Evolutionary conservation across 2,888 invertebrate species (phyloP), one percentile per base, ranked within the genome.

Genomic region (Dynastes maya): DNA sequence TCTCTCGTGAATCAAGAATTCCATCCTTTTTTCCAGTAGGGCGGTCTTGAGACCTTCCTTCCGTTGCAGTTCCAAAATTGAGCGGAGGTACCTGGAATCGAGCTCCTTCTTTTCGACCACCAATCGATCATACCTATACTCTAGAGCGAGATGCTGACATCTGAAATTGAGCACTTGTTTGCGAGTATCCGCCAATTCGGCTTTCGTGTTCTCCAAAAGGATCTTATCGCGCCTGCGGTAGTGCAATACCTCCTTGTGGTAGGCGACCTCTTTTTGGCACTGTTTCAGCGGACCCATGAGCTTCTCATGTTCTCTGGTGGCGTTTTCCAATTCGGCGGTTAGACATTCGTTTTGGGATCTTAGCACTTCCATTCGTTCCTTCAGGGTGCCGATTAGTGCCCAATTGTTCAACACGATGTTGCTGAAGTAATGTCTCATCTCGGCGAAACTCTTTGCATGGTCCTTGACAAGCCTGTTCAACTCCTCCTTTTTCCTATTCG

Each of bases 341-440:
- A 51, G 22, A 13, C 68, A 68, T 13, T 68, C 68, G 16, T 68
- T 68, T 51, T 68, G 68, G 1, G 8, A 4, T 13, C 68, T 49
- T 11, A 68, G 29, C 13, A 13, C 68, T 13, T 68, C 51, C 51
- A 68, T 49, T 40, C 51, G 27, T 13, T 40, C 51, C 13, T 49
- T 51, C 9, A 68, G 6, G 2, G 27, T 68, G 5, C 29, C 68
- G 13, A 68, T 68, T 5, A 4, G 11, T 2, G 49, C n/a, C 68
- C 68, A 68, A 68, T 51, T 68, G 29, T 68, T 68, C 27, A 68
- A 16, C 4, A 51, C 51, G 68, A 68, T 68, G 22, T 29, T 40
- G 29, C 51, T 5, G 16, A 27, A 68, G 68, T 51, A 68, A 9
- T 13, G 9, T 45, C 22, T 45, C 51, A 68, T 27, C 2, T 51